Base-by-base conservation (phyloP, 2,888 invertebrate genomes). In the Agrilus cyanescens region DNA sequence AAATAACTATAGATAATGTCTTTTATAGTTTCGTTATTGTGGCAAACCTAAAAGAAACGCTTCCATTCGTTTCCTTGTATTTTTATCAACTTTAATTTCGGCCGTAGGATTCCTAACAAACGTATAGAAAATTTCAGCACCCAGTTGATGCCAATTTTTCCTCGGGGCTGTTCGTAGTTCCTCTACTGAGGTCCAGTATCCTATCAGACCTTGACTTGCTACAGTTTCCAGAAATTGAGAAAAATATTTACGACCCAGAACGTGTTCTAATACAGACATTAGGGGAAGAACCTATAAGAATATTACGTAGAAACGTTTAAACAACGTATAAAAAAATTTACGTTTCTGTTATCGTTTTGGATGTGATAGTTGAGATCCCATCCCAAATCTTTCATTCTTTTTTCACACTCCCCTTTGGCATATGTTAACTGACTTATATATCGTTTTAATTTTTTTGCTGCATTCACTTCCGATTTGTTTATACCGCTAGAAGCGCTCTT, bases 61-160 rank as follows among this genome's bases (percentile, higher is more conserved):
- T 62, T 91, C 91, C 79, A 93, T 90, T 49, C 83, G 73, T 62
- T 88, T 89, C 42, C 85, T 74, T 5, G 81, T 80, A 39, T 76
- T 76, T 69, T 82, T 88, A 58, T 87, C 85, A 34, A 87, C 81
- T 69, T 85, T 84, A 46, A 89, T 81, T 60, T 83, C 84, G 1
- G 85, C 83, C 46, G 81, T 81, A 2, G 85, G 82, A 38, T 83
- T 85, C 50, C 85, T 74, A 46, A 93, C 85, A 56, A 85, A 90
- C 4, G 86, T 87, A 60, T 90, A 89, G 67, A 87, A 91, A 57
- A 91, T 86, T 65, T 91, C 90, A n/a, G 87, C 85, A 8, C 86
- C 93, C 20, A 89, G 68, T 56, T 90, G 86, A 65, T 91, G 89
- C 77, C 84, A 84, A 51, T 77, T 77, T 46, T 79, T 79, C 51